Conservation (phyloP, 2,797 vertebrate genomes). For the Gypaetus barbatus region DNA sequence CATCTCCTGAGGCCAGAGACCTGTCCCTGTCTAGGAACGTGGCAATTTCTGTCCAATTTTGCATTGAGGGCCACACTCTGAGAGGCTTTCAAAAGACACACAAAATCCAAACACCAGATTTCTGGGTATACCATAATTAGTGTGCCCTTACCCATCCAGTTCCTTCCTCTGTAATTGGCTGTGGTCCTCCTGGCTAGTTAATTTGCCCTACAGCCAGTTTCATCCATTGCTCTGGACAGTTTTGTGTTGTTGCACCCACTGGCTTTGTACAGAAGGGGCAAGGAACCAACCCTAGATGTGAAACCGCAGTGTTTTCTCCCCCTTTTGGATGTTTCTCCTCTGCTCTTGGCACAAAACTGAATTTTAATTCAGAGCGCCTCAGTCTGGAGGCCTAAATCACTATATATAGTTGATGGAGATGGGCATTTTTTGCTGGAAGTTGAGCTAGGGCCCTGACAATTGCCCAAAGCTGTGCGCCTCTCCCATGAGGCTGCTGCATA, state of each 20-base stretch:
- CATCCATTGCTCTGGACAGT: not conserved
- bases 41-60: not conserved
- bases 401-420: not conserved
- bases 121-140: not conserved
- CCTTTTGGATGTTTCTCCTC: not conserved
- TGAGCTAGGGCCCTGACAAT: fast-evolving
- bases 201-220: not conserved
- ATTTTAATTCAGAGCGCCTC: not conserved
- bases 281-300: not conserved
- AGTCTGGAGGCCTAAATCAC: not conserved
- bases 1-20: not conserved
- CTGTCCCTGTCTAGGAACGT: fast-evolving
- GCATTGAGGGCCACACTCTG: not conserved
- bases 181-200: not conserved
- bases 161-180: not conserved
- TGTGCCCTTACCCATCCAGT: not conserved
- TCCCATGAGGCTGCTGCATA: not conserved
- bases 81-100: not conserved
- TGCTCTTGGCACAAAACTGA: not conserved
- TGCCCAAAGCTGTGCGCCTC: not conserved
- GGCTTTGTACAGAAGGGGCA: not conserved
- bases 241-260: not conserved
- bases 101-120: not conserved
- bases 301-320: not conserved
- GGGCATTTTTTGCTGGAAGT: not conserved